phyloP scores from a whole-genome alignment of 2,888 invertebrate genomes.

The Platycheirus albimanus region DNA sequence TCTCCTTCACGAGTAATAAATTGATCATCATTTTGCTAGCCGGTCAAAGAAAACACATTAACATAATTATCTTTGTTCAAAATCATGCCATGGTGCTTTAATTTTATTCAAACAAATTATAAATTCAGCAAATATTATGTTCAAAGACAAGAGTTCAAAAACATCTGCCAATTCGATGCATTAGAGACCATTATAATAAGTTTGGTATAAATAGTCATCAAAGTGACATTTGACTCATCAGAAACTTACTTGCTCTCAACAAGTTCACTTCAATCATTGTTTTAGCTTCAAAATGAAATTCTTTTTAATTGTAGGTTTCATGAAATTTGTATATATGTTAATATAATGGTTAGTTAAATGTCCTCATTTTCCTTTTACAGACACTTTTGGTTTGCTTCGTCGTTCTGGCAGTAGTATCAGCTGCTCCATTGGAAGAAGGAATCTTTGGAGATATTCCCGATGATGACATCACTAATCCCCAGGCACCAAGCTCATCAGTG shows the following conservation, averaged over 20 bases:
- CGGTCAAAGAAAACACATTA: not conserved
- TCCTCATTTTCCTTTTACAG: not conserved
- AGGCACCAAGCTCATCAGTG: not conserved
- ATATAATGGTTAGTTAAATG: too few relatives aligned
- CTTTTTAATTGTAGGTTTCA: conserved; percentile 13
- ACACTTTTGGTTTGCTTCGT: conserved; percentile 14
- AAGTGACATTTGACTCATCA: not conserved
- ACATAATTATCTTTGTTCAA: not conserved
- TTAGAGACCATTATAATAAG: not conserved
- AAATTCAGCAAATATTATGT: not conserved
- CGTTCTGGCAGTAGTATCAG: not conserved
- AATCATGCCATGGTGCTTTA: not conserved
- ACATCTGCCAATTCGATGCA: not conserved
- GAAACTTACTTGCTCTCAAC: not conserved
- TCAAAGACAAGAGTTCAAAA: not conserved
- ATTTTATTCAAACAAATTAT: not conserved
- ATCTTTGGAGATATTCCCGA: conserved; percentile 11
- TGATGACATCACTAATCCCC: conserved; percentile 15
- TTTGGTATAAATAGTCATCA: conserved; percentile 1
- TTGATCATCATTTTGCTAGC: too few relatives aligned
- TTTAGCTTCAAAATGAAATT: conserved; percentile 1
- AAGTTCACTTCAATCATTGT: not conserved
- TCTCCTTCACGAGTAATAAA: too few relatives aligned
- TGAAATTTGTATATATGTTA: not conserved
- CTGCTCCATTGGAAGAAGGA: conserved; percentile 30